Conservation (phyloP, 2,113 vertebrate genomes). For the Solea solea region DNA sequence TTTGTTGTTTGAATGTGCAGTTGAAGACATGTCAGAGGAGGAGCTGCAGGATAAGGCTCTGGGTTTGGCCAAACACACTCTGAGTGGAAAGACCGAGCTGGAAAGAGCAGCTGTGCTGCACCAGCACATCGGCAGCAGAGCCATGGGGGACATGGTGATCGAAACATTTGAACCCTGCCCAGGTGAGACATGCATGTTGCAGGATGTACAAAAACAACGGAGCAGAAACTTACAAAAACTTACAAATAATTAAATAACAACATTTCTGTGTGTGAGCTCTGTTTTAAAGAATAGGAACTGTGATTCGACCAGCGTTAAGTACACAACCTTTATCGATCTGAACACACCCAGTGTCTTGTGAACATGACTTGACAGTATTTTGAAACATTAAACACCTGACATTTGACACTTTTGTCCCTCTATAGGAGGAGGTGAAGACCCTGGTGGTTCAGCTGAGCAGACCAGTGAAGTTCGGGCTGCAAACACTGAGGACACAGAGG, state of each 20-base stretch:
- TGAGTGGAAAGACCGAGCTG: slow-evolving; percentile 88
- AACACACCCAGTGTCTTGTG: no score
- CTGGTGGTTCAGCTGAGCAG: slow-evolving; percentile 19
- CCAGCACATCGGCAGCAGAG: slow-evolving; percentile 94
- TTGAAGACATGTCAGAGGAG: slow-evolving; percentile 88
- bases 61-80: slow-evolving; percentile 77
- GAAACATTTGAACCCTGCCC: slow-evolving; percentile 88
- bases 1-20: slow-evolving; percentile 53
- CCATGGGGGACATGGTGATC: slow-evolving; percentile 97
- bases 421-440: slow-evolving; percentile 51
- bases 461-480: slow-evolving; percentile 10
- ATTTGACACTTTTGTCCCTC: no score
- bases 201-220: background rate
- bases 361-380: no score
- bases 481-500: slow-evolving; percentile 39
- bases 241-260: background rate
- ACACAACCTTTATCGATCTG: no score
- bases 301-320: no score
- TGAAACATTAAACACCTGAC: no score
- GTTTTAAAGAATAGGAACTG: background rate
- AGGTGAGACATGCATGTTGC: slow-evolving; percentile 71
- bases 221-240: no score
- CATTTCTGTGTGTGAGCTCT: background rate
- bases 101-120: slow-evolving; percentile 89
- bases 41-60: slow-evolving; percentile 86